A percentile compares a stretch with the other conserved stretches of the same genome.
phyloP scores from a whole-genome alignment of 1,140 invertebrate species.

The Rhyacophila brunnea region DNA sequence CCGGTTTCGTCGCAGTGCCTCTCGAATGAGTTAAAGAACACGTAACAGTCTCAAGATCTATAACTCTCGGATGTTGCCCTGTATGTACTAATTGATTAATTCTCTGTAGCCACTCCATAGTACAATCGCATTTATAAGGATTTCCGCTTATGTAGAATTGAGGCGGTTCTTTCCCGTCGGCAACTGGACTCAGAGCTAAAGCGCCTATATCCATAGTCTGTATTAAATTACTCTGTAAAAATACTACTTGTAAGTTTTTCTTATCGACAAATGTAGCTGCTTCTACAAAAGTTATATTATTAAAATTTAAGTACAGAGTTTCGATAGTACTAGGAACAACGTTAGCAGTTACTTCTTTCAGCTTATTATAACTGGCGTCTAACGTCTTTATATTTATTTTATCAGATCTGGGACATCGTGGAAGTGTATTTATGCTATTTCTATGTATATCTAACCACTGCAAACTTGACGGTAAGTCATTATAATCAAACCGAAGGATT shows the following conservation, averaged over 20 bases:
- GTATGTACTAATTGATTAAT: conserved; percentile 69
- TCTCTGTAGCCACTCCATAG: conserved; percentile 81
- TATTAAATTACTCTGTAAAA: conserved; percentile 74
- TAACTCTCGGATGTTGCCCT: conserved; percentile 77
- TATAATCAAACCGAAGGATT: conserved; percentile 66
- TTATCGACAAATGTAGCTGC: conserved; percentile 73
- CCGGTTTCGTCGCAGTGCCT: conserved; percentile 65
- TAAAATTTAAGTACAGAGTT: conserved; percentile 74
- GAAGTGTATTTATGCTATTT: conserved; percentile 58
- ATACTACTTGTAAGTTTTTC: conserved; percentile 67
- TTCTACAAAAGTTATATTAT: conserved; percentile 67
- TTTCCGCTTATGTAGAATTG: conserved; percentile 80
- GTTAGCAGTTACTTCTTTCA: conserved; percentile 64
- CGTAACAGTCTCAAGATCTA: conserved; percentile 80
- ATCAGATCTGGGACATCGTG: conserved; percentile 57
- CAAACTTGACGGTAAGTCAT: conserved; percentile 63
- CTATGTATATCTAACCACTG: conserved; percentile 71
- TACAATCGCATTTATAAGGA: conserved; percentile 80
- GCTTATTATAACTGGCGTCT: conserved; percentile 72
- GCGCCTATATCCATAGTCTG: conserved; percentile 70
- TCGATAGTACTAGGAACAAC: conserved; percentile 73
- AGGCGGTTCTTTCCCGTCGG: conserved; percentile 64
- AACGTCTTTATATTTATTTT: conserved; percentile 69
- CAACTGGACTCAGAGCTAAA: conserved; percentile 65
- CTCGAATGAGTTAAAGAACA: conserved; percentile 79